Evolutionary conservation across 2,797 vertebrate species (phyloP), one percentile per base, ranked within the genome.

Genomic region (Anguilla megastoma): DNA sequence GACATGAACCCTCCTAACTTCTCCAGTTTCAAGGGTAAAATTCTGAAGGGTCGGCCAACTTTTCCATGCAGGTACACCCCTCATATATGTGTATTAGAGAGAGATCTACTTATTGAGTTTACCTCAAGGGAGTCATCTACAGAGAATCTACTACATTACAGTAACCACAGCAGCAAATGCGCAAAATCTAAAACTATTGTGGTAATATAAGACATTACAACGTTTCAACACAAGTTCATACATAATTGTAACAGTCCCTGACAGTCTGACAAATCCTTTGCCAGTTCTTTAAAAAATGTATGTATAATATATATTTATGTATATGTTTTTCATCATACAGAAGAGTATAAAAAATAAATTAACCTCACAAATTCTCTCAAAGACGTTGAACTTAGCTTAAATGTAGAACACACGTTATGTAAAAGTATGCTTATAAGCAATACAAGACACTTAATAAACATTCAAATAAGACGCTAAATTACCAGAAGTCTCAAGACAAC

Each of bases 341-440:
- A 95, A 95, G 93, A 95, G 94, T 95, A 96, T 93, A 96, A 96
- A 88, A 96, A 96, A 96, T 95, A 96, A 95, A 95, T 93, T 94
- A 94, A 95, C 94, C 93, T 93, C 92, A 95, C 91, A 92, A 36
- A 91, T 92, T 90, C 82, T 91, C 33, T 87, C 85, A 94, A 92
- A 95, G 93, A 94, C 94, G 94, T 84, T 93, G 92, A 95, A 93
- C 91, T 93, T 92, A 80, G 92, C 91, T 93, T 94, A 93, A 95
- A 95, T 92, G 92, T 95, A 94, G 92, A 94, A 92, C 90, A 94
- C 91, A 92, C 94, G 91, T 94, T 85, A 79, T 91, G 87, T 41
- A 91, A 92, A 91, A 91, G 89, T 93, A 87, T 92, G 88, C 89
- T 86, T 87, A 88, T 91, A 94, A 95, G 94, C 94, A 93, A 93